Conservation (phyloP, 1,140 invertebrate genomes). For the Atopsyche davidsoni region DNA sequence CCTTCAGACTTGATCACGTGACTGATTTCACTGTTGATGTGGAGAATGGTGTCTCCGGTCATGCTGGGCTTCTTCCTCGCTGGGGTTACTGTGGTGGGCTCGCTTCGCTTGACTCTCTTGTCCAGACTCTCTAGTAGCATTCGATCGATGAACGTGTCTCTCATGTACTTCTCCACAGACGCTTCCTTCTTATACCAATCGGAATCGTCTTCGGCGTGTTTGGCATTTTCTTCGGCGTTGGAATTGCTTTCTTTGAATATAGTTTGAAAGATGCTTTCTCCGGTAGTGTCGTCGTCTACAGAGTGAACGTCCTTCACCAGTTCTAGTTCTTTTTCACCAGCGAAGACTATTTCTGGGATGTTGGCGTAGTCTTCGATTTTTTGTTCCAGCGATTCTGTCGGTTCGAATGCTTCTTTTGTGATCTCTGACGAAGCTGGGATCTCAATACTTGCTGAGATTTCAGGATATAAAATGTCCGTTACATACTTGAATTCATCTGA, state of each 20-base stretch:
- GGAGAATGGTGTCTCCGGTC: constrained; percentile 20
- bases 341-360: constrained; percentile 9
- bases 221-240: too few species aligned
- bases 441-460: too few species aligned
- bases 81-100: neutral
- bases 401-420: too few species aligned
- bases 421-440: too few species aligned
- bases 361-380: constrained; percentile 11
- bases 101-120: constrained; percentile 2
- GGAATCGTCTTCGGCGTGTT: too few species aligned
- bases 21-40: constrained; percentile 20
- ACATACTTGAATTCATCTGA: too few species aligned
- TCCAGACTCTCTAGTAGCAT: neutral
- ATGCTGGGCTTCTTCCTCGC: constrained; percentile 2
- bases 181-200: too few species aligned
- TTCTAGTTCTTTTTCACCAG: neutral
- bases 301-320: neutral
- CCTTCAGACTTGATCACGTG: constrained; percentile 22
- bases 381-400: constrained; percentile 5
- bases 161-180: constrained; percentile 2
- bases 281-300: neutral
- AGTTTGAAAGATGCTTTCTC: too few species aligned
- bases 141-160: constrained; percentile 20
- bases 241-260: too few species aligned
- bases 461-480: too few species aligned